Evolutionary conservation across 2,888 invertebrate genomes (phyloP).

Genomic region (Priocnemis perturbator): DNA sequence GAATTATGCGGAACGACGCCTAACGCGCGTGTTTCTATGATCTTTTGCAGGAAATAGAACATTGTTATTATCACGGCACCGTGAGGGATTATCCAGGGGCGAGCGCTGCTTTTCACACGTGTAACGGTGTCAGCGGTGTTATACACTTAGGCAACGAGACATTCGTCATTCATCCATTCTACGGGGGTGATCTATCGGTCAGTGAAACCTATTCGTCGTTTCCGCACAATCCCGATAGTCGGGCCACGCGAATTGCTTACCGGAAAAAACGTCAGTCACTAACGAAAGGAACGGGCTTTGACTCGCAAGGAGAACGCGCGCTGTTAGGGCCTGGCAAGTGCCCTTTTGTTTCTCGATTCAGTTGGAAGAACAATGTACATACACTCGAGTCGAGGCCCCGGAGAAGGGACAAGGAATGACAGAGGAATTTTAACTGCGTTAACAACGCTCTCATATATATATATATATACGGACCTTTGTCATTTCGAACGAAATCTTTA

Average conservation of each 20-base stretch:
- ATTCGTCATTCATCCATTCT: constrained; percentile 98
- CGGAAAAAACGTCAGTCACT: too few species aligned
- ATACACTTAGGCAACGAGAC: constrained; percentile 99
- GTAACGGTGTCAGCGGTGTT: constrained; percentile 97
- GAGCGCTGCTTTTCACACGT: constrained; percentile 97
- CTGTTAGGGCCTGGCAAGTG: too few species aligned
- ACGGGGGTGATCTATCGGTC: constrained; percentile 97
- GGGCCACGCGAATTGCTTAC: too few species aligned
- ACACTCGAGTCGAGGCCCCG: background rate
- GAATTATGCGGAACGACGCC: too few species aligned
- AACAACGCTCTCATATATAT: too few species aligned
- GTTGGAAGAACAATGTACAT: constrained; percentile 3
- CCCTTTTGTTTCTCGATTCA: too few species aligned
- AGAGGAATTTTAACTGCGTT: too few species aligned
- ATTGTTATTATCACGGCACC: constrained; percentile 99
- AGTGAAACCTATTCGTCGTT: constrained; percentile 76
- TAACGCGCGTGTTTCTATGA: background rate
- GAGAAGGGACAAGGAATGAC: too few species aligned
- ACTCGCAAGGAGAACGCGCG: too few species aligned
- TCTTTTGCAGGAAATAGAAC: constrained; percentile 90
- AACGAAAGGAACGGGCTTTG: too few species aligned
- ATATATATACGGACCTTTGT: too few species aligned
- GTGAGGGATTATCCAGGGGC: constrained; percentile 98
- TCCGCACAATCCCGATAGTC: background rate
- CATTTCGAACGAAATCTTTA: too few species aligned